Evolutionary conservation across 1,140 invertebrate species (phyloP), one percentile per base, ranked within the genome.

Genomic region (Sinella curviseta): DNA sequence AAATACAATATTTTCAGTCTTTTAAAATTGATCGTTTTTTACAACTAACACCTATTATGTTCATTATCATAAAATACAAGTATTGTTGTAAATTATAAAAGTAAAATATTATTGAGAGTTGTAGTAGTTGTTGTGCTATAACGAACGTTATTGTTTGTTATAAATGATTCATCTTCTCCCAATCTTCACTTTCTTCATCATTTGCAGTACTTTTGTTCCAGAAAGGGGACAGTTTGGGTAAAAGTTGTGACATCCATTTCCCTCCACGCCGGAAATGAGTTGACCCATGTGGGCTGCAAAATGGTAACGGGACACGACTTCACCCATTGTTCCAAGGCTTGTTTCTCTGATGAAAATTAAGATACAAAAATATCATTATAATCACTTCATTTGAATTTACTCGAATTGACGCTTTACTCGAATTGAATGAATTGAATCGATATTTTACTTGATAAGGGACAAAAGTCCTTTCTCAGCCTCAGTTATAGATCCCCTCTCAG

Each of bases 201-300:
- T 91, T 84, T 90, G 89, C 67, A 92, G 86, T 33, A 92, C 91
- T 85, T 91, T 90, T 33, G 89, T 85, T 20, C 91, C 89, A 28
- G 91, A 90, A 80, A 92, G 87, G 3, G 92, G 92, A 84, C 92
- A 93, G 28, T 88, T 89, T 1, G 91, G 91, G 84, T 92, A 93
- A 86, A 93, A 92, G 84, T 92, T 91, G 84, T 92, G 90, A 83
- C 92, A 93, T 67, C 91, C 91, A 82, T 91, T 90, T 82, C 91
- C 65, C 91, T 84, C 91, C 14, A 92, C 86, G 16, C 91, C 92
- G 36, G 91, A 88, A 55, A 94, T 91, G 65, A 94, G 86, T 86
- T 94, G 92, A 76, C 93, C 93, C 93, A 94, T 94, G 85, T 94
- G 93, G 4, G 93, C 92, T 0, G 92, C 93, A 85, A 93, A 94